Conservation (phyloP, 2,113 vertebrate species). For the Jaculus jaculus region DNA sequence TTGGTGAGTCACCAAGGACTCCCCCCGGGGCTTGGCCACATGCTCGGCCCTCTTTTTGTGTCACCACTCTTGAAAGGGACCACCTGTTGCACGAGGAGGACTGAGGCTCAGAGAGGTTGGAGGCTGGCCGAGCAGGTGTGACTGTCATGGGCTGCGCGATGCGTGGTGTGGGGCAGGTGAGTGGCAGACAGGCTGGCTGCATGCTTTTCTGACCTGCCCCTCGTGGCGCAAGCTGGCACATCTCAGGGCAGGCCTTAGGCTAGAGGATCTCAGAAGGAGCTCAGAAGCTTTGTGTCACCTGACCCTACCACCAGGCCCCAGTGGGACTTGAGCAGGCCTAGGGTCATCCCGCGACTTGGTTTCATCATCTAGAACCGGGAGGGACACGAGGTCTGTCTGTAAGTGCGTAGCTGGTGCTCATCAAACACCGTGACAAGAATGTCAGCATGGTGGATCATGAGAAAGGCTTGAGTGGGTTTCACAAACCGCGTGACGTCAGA, state of each 20-base stretch:
- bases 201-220: background rate
- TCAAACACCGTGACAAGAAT: background rate
- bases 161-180: too few relatives aligned
- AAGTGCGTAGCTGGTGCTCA: background rate
- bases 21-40: too few relatives aligned
- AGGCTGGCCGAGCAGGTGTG: background rate
- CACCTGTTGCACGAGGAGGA: background rate
- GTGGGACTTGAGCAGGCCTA: background rate
- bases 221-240: background rate
- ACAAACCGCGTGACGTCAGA: background rate
- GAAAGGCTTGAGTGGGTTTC: background rate
- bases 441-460: background rate
- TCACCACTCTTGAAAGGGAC: background rate
- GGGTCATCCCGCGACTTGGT: too few relatives aligned
- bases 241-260: background rate
- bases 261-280: background rate
- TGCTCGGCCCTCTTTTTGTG: too few relatives aligned
- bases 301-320: too few relatives aligned
- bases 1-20: too few relatives aligned
- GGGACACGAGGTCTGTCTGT: background rate
- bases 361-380: background rate
- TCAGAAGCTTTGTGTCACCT: background rate
- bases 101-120: background rate
- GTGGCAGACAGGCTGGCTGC: background rate
- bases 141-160: background rate